These are phyloP conservation scores for Lacerta viridis DNA, from an alignment of 2,797 vertebrate genomes.

Conservation along the genomic window DNA sequence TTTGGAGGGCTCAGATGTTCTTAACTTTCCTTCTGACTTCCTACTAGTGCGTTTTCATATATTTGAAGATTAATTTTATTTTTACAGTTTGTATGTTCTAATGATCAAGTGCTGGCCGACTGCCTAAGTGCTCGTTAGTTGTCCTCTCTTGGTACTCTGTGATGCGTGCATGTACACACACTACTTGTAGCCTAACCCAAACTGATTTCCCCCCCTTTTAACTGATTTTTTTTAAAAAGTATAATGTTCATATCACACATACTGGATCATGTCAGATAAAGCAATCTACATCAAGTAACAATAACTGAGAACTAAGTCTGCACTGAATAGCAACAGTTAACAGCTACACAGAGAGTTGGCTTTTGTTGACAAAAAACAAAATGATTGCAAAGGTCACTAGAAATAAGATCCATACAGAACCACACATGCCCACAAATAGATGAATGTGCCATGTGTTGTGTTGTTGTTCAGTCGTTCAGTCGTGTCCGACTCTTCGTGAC, in stretches of 20 bases:
- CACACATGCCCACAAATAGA: too few relatives aligned
- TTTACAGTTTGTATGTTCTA: neutral
- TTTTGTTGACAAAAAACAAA: too few relatives aligned
- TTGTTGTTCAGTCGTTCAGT: too few relatives aligned
- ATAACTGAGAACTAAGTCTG: too few relatives aligned
- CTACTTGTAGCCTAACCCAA: neutral
- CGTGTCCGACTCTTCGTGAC: too few relatives aligned
- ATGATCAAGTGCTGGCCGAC: neutral
- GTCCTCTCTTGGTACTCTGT: neutral
- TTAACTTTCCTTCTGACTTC: neutral
- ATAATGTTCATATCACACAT: neutral
- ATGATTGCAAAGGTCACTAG: too few relatives aligned
- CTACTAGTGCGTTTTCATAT: neutral
- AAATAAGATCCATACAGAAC: too few relatives aligned
- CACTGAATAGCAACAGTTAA: too few relatives aligned
- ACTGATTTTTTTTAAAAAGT: neutral
- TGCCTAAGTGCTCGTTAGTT: neutral
- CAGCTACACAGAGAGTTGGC: too few relatives aligned
- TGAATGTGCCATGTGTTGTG: too few relatives aligned
- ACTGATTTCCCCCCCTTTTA: neutral
- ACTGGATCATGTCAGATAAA: too few relatives aligned
- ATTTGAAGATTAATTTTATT: neutral
- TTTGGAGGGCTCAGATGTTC: neutral
- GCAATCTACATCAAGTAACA: too few relatives aligned
- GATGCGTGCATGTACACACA: neutral